Evolutionary conservation across 1,140 invertebrate species (phyloP).

Genomic region (Pachypsylla venusta): DNA sequence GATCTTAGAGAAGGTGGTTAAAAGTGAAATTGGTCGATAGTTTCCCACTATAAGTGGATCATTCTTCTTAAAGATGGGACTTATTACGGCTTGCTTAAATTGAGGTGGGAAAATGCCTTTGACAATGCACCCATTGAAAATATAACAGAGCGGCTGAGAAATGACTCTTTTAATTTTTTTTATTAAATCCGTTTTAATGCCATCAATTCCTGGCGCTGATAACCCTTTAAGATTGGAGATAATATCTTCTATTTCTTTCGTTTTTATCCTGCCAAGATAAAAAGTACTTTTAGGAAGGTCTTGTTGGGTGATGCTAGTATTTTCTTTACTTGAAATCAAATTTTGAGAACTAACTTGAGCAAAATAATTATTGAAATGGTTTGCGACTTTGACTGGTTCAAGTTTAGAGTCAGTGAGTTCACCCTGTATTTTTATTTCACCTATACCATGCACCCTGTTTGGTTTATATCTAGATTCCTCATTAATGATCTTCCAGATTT

Average conservation of each 20-base stretch:
- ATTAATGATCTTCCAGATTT: background rate
- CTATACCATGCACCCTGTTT: background rate
- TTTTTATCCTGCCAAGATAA: background rate
- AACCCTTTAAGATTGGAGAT: background rate
- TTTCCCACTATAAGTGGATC: background rate
- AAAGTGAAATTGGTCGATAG: background rate
- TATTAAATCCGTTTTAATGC: background rate
- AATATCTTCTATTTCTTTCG: background rate
- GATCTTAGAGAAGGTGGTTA: background rate
- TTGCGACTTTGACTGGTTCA: background rate
- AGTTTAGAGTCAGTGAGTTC: background rate
- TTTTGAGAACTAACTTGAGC: background rate
- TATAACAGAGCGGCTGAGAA: background rate
- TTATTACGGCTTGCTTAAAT: background rate
- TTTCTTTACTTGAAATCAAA: background rate
- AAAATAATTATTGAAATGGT: background rate
- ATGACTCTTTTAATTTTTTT: background rate
- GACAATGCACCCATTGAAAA: background rate
- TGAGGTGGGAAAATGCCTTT: background rate
- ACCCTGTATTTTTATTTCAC: background rate
- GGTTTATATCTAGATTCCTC: background rate
- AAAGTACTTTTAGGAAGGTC: background rate
- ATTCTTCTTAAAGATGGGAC: background rate
- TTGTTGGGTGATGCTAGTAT: background rate
- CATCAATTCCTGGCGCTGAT: background rate